Evolutionary conservation across 2,113 vertebrate genomes (phyloP).

Genomic region (Sander vitreus): DNA sequence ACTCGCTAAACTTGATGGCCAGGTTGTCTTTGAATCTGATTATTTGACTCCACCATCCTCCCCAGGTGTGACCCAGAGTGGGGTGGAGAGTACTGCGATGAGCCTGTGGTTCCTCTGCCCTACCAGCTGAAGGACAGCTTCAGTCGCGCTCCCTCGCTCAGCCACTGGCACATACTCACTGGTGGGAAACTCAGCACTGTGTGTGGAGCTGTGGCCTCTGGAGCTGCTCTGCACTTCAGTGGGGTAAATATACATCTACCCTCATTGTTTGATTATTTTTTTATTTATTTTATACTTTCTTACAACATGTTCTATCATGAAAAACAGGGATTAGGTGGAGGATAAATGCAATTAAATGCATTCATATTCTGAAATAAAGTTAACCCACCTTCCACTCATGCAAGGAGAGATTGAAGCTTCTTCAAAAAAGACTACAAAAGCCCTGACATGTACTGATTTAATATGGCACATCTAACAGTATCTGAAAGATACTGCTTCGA

Average conservation of each 20-base stretch:
- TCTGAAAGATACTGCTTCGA: not conserved
- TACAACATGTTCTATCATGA: not conserved
- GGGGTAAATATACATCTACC: constrained; percentile 84
- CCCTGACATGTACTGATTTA: not conserved
- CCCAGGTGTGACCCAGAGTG: constrained; percentile 94
- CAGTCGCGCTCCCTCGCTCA: constrained; percentile 91
- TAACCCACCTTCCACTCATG: not conserved
- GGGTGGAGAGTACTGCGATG: constrained; percentile 94
- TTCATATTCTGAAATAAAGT: not conserved
- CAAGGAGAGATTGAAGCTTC: not conserved
- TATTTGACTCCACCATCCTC: constrained; percentile 2
- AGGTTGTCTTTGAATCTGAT: not conserved
- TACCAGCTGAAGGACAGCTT: constrained; percentile 98
- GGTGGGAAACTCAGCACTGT: constrained; percentile 95
- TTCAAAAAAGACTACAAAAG: not conserved
- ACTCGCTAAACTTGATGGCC: not conserved
- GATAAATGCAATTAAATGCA: not conserved
- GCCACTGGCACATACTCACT: constrained; percentile 94
- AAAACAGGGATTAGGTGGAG: not conserved
- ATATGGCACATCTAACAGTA: not conserved
- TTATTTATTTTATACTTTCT: not conserved
- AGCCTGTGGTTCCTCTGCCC: constrained; percentile 89
- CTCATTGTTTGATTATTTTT: not conserved
- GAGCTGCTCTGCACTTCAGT: constrained; percentile 96
- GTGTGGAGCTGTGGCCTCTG: constrained; percentile 96